Conservation (phyloP, 64 coral and sea anemone genomes). For the Exaiptasia diaphana region DNA sequence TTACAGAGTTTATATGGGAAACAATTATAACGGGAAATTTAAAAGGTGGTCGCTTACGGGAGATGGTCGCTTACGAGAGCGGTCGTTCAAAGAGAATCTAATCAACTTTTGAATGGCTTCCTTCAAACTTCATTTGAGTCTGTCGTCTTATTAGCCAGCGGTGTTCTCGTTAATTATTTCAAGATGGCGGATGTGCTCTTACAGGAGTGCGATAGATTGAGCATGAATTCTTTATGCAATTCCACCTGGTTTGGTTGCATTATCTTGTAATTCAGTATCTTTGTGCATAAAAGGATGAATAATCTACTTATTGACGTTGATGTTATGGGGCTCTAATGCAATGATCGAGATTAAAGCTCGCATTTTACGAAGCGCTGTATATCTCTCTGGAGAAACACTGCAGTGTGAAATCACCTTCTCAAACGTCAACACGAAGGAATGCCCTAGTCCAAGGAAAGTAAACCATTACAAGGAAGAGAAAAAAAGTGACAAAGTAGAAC, state of each 20-base stretch:
- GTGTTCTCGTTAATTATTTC: too few relatives aligned
- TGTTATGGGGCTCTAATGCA: neutral
- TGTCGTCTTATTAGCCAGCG: too few relatives aligned
- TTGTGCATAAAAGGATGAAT: neutral
- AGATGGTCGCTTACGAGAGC: too few relatives aligned
- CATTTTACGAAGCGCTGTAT: slow-evolving; percentile 83
- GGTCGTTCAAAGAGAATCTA: too few relatives aligned
- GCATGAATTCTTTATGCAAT: neutral
- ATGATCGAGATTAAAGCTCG: slow-evolving; percentile 96
- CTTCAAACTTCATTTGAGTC: too few relatives aligned
- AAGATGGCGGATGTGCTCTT: slow-evolving; percentile 5
- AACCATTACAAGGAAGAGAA: slow-evolving; percentile 12
- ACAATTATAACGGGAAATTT: too few relatives aligned
- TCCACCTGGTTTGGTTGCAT: neutral
- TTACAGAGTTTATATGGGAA: too few relatives aligned
- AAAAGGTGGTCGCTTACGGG: too few relatives aligned
- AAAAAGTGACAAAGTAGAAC: slow-evolving; percentile 50
- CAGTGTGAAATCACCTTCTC: slow-evolving; percentile 91
- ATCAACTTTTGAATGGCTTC: too few relatives aligned
- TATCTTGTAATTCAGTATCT: too few relatives aligned
- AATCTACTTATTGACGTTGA: neutral
- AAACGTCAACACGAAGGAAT: slow-evolving; percentile 27
- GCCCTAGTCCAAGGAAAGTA: slow-evolving; percentile 10
- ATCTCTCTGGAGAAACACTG: slow-evolving; percentile 82
- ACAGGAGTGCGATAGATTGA: neutral